Evolutionary conservation across 2,888 invertebrate species (phyloP).

Genomic region (Drosophila stalkeri): DNA sequence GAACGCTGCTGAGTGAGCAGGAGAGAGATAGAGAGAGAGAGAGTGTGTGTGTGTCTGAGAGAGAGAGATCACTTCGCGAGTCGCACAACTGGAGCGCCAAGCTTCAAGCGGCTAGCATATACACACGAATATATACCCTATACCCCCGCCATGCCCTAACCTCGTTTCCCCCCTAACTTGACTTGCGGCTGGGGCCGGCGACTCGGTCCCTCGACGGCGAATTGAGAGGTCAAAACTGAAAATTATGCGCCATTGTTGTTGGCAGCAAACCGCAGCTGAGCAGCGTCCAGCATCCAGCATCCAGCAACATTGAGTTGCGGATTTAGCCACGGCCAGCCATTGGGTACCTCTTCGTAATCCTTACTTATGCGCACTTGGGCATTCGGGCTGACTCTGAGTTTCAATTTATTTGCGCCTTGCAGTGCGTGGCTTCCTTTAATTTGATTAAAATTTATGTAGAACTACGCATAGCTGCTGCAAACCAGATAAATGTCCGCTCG

Average conservation of each 20-base stretch:
- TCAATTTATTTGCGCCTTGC: constrained; percentile 67
- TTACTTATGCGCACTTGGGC: constrained; percentile 72
- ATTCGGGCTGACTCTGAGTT: constrained; percentile 33
- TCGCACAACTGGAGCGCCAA: constrained; percentile 45
- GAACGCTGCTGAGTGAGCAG: constrained; percentile 28
- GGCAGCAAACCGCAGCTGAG: constrained; percentile 34
- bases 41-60: too few relatives aligned
- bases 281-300: constrained; percentile 6
- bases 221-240: constrained; percentile 82
- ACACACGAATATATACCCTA: constrained; percentile 11
- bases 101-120: background rate
- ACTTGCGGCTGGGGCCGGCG: constrained; percentile 25
- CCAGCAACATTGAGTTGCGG: constrained; percentile 10
- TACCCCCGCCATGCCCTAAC: background rate
- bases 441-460: constrained; percentile 82
- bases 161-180: background rate
- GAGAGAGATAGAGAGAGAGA: background rate
- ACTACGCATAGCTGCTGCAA: constrained; percentile 36
- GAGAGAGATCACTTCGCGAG: background rate
- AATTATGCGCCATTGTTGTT: constrained; percentile 77
- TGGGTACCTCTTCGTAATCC: constrained; percentile 60
- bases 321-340: constrained; percentile 28
- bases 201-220: constrained; percentile 66
- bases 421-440: constrained; percentile 71
- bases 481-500: constrained; percentile 41